Evolutionary conservation across 1,140 invertebrate genomes (phyloP).

Genomic region (Pachyrhynchus sulphureomaculatus): DNA sequence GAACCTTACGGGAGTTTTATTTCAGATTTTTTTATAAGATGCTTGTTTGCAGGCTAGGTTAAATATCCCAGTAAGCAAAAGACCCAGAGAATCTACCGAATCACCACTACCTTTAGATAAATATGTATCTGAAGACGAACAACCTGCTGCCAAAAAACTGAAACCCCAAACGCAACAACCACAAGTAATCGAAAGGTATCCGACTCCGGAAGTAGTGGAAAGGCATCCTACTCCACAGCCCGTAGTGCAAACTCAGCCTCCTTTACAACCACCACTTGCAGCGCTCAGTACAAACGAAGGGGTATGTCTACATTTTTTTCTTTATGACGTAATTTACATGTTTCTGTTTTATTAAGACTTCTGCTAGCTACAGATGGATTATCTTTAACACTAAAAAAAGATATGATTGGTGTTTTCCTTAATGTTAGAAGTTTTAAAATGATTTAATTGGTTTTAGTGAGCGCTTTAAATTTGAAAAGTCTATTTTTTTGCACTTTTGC

Average conservation of each 20-base stretch:
- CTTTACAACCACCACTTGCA: not conserved
- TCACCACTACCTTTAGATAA: constrained; percentile 1
- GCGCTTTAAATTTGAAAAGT: no score
- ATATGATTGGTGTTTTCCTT: no score
- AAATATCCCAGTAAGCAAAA: constrained; percentile 6
- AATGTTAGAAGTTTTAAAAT: no score
- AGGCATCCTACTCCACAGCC: constrained; percentile 11
- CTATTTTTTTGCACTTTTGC: no score
- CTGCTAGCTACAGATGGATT: no score
- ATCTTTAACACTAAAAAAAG: no score
- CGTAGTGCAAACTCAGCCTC: not conserved
- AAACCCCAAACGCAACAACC: not conserved
- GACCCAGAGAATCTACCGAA: constrained; percentile 1
- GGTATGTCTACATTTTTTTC: not conserved
- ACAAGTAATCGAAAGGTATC: constrained; percentile 14
- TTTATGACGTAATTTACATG: no score
- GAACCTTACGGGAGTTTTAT: no score
- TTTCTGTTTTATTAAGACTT: no score
- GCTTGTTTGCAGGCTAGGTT: constrained; percentile 7
- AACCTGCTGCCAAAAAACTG: constrained; percentile 20
- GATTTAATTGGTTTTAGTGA: no score
- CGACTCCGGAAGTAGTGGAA: constrained; percentile 11
- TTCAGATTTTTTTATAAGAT: no score
- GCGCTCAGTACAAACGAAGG: not conserved
- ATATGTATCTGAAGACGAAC: not conserved